Evolutionary conservation across 2,113 vertebrate genomes (phyloP).

Genomic region (Progne subis): DNA sequence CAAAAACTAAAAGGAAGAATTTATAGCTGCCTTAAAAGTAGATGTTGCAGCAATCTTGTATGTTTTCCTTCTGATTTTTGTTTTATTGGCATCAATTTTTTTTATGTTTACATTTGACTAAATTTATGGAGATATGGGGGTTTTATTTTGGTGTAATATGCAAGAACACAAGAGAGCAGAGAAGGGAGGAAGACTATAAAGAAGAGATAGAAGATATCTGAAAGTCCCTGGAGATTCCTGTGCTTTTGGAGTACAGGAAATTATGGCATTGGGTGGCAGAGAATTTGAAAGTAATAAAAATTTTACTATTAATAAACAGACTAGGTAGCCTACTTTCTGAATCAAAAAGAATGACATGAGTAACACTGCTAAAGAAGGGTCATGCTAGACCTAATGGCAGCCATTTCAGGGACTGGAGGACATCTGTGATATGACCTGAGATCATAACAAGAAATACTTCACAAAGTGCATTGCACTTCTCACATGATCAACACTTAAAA

Average conservation of each 20-base stretch:
- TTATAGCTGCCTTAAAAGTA: background rate
- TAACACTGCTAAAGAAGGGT: background rate
- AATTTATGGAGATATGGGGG: background rate
- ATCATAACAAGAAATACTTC: background rate
- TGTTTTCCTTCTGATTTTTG: rapidly evolving
- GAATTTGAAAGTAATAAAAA: background rate
- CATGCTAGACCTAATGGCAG: background rate
- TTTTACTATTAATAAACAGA: background rate
- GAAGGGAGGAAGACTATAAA: background rate
- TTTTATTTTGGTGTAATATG: background rate
- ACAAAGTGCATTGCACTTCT: background rate
- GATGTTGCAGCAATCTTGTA: background rate
- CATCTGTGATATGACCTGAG: background rate
- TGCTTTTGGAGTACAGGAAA: background rate
- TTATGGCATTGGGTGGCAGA: background rate
- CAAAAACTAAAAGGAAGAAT: background rate
- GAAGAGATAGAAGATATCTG: background rate
- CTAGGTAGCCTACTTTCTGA: background rate
- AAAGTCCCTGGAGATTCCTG: background rate
- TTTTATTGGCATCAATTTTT: background rate
- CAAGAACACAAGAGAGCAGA: background rate
- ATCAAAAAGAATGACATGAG: background rate
- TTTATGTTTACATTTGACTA: background rate
- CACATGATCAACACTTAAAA: background rate
- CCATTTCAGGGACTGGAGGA: background rate